phyloP scores from a whole-genome alignment of 2,888 invertebrate species.

The Pandemis corylana region DNA sequence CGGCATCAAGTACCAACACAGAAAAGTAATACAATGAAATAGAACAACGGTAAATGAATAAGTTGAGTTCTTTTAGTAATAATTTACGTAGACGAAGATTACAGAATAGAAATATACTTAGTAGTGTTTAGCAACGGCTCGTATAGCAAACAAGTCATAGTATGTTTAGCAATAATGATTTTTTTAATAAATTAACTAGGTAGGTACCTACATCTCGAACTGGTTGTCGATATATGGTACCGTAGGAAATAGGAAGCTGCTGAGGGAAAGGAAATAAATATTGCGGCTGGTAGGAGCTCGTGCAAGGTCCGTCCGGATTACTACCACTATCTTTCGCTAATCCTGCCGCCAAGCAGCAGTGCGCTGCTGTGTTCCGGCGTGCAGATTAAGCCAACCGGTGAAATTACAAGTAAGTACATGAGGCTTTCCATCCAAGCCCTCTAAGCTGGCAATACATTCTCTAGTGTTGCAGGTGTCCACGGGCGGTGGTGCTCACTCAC shows the following conservation, averaged over 20 bases:
- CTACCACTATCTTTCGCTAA: no score
- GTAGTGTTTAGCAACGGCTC: background rate
- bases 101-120: background rate
- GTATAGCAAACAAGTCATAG: no score
- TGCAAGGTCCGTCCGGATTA: no score
- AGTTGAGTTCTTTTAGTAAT: background rate
- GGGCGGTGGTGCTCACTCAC: no score
- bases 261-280: background rate
- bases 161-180: background rate
- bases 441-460: no score
- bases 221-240: background rate
- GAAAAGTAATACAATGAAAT: conserved; percentile 1
- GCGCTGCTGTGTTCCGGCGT: no score
- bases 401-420: no score
- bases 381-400: no score
- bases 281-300: no score
- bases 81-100: background rate
- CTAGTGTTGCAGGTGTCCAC: no score
- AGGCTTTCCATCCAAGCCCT: no score
- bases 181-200: background rate
- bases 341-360: no score
- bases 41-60: background rate
- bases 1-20: conserved; percentile 9
- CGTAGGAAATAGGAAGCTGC: background rate
- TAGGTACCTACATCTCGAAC: background rate